Evolutionary conservation across 2,113 vertebrate species (phyloP), one percentile per base, ranked within the genome.

Genomic region (Alexandromys fortis): DNA sequence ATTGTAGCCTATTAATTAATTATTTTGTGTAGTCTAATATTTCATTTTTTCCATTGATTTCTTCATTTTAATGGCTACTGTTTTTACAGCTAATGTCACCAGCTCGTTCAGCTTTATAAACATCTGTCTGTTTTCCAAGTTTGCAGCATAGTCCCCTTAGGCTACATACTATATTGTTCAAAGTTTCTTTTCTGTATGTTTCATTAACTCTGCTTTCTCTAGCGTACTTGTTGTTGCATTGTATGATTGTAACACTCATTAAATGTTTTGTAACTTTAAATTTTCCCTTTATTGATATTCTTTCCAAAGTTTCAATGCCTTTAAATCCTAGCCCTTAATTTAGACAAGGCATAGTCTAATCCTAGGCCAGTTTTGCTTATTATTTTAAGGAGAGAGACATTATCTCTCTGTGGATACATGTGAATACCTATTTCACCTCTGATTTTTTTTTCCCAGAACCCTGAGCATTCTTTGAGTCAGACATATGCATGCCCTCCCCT

Each of bases 81-180:
- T 70, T 61, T 96, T 68, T 47, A 93, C 35, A 93, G 83, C 35
- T 58, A 90, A 72, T 93, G 75, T 82, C 22, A 94, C 77, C 82
- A 91, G 83, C 55, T 91, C 21, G 7, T 75, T 96, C 42, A 93
- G 89, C 61, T 89, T 94, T 89, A 86, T 58, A 95, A 96, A 91
- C 52, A 93, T 92, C 38, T 90, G 68, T 81, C 65, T 72, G 72
- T 87, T 91, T 65, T 45, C 73, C 55, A 92, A 72, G 35, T 55
- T 93, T 90, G 7, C 1, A 92, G 35, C 82, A 68, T 88, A 76
- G 76, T 88, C 90, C 68, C 91, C 91, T 90, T 79, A 92, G 52
- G n/a, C 78, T 85, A 85, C 83, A 30, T 35, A 77, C 58, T 88
- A 77, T 81, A 55, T 38, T 76, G 65, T 83, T 90, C 47, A 68